Evolutionary conservation across 2,888 invertebrate genomes (phyloP).

Genomic region (Caenorhabditis sp.): DNA sequence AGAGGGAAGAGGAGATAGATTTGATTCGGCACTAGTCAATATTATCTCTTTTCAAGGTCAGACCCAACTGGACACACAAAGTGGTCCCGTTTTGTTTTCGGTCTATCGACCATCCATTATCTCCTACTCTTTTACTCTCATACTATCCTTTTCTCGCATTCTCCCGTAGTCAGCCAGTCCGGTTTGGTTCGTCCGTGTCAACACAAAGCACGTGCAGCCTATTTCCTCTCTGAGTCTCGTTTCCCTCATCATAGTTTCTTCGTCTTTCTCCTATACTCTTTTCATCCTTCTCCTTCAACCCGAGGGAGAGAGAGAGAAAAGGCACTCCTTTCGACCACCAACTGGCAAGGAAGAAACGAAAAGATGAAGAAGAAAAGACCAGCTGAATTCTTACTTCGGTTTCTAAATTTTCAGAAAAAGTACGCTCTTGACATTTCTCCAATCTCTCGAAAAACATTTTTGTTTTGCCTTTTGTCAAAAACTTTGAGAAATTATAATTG

Average conservation of each 20-base stretch:
- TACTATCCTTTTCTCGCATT: conserved; percentile 4
- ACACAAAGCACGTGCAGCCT: conserved; percentile 58
- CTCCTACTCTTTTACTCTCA: conserved; percentile 18
- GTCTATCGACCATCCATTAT: conserved; percentile 1
- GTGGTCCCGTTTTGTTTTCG: background rate
- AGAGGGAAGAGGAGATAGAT: no score
- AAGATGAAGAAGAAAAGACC: conserved; percentile 2
- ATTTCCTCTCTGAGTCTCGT: conserved; percentile 39
- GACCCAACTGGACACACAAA: background rate
- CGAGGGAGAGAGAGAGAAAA: conserved; percentile 9
- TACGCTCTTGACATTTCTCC: no score
- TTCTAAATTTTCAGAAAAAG: background rate
- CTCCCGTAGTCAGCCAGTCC: conserved; percentile 6
- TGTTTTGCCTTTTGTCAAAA: no score
- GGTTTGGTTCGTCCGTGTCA: conserved; percentile 49
- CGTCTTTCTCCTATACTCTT: conserved; percentile 8
- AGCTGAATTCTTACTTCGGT: conserved; percentile 8
- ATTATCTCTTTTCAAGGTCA: background rate
- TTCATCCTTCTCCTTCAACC: background rate
- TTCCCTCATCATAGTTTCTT: conserved; percentile 2
- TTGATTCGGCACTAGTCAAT: background rate
- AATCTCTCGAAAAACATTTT: no score
- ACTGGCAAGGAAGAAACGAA: conserved; percentile 23
- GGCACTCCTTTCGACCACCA: conserved; percentile 44
- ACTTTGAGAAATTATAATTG: no score